These are phyloP conservation scores for Aspiorhynchus laticeps DNA, from an alignment of 2,113 vertebrate species.

Conservation along the genomic window DNA sequence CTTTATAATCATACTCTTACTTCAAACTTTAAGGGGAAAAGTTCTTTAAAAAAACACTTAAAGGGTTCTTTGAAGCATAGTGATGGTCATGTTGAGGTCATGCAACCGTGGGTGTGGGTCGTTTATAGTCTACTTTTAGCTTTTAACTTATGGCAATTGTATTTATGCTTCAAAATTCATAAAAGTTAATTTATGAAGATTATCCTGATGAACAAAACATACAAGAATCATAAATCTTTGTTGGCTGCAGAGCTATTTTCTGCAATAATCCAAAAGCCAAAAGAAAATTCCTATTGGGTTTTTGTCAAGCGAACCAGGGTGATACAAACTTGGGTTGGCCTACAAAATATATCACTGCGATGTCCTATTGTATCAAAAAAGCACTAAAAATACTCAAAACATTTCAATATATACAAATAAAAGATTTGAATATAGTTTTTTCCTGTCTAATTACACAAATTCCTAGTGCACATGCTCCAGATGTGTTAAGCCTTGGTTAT, in stretches of 20 bases:
- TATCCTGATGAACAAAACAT: background rate
- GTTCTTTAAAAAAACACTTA: background rate
- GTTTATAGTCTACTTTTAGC: background rate
- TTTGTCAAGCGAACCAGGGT: background rate
- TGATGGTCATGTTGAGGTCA: background rate
- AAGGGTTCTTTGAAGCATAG: background rate
- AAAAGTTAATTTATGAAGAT: background rate
- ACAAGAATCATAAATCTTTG: background rate
- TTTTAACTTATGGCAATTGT: no score
- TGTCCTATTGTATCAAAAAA: background rate
- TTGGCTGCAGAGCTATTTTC: background rate
- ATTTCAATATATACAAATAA: background rate
- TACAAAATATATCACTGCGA: constrained; percentile 1
- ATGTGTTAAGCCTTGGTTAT: background rate
- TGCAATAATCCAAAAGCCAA: background rate
- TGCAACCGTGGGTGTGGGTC: background rate
- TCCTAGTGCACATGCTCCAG: background rate
- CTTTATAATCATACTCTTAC: background rate
- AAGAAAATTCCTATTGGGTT: background rate
- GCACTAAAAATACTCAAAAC: background rate
- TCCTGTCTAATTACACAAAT: background rate
- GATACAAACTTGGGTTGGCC: background rate
- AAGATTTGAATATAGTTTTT: background rate
- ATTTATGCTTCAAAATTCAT: no score
- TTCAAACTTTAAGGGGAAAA: background rate